Base-by-base conservation (phyloP, 2,113 vertebrate species). In the Aegotheles bennettii region DNA sequence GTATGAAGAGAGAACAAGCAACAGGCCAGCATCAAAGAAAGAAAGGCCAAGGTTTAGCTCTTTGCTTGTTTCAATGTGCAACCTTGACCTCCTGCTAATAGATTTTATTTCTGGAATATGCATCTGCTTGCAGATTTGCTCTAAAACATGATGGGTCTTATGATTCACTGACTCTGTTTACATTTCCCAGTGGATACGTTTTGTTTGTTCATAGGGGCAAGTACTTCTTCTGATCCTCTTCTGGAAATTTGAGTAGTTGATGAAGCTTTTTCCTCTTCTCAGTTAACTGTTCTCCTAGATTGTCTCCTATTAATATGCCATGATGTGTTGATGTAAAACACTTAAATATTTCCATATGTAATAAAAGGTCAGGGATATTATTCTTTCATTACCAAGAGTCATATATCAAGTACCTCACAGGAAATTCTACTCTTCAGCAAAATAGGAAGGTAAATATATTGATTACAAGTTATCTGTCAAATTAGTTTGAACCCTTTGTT, bases 271-370 rank as follows among this genome's bases (percentile, higher is more conserved):
- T 90, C 67, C 43, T 93, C 88, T 61, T 93, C 93, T 94, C 26
- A 1, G 64, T 86, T 96, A 95, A 94, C 86, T 82, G 16, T 95
- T 95, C 89, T 54, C 71, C 57, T 69, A 75, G 95, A 90, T 94
- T 82, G 90, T 95, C 78, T 97, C 86, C 90, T 90, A 87, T 94
- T 97, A 95, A 94, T 89, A 93, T 68, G 65, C 94, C 12, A 42
- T 92, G 87, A 96, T 93, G 84, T 94, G 90, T 92, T 95, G 94
- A 93, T 97, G 84, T 96, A 86, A 96, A 97, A 95, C 91, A 91
- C 95, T 97, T 96, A 96, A 95, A 96, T 96, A 96, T 96, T 96
- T 96, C 94, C 95, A 93, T 95, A 94, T 94, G 92, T 95, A 96
- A 95, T 95, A 89, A 89, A 94, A 96, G 96, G 94, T 97, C 96